Evolutionary conservation across 2,888 invertebrate genomes (phyloP).

Genomic region (Herminia tarsipennalis): DNA sequence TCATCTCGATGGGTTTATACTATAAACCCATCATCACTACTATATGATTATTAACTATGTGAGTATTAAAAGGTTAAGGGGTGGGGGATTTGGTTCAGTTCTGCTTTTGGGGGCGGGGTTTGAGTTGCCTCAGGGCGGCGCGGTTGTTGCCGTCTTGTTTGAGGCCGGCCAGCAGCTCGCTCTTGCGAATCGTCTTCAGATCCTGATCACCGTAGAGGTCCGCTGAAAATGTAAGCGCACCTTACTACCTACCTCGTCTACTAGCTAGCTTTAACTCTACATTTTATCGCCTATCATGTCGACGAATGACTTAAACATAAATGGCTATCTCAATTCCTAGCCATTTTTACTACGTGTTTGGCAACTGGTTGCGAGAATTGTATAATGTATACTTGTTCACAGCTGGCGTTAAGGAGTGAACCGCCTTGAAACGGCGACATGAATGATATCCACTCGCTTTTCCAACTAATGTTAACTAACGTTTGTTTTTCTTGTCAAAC

Average conservation of each 20-base stretch:
- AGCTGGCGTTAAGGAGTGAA: constrained; percentile 68
- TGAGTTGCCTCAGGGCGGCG: constrained; percentile 74
- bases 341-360: constrained; percentile 70
- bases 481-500: constrained; percentile 56
- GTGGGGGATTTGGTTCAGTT: constrained; percentile 68
- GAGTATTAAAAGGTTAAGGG: constrained; percentile 77
- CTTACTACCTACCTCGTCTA: constrained; percentile 79
- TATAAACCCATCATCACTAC: too few relatives aligned
- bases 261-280: constrained; percentile 59
- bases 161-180: constrained; percentile 94
- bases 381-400: constrained; percentile 73
- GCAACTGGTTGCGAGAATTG: constrained; percentile 69
- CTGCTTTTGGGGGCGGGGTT: constrained; percentile 86
- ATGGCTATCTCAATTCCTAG: constrained; percentile 67
- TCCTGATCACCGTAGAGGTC: constrained; percentile 98
- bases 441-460: constrained; percentile 75
- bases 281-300: constrained; percentile 40
- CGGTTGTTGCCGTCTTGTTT: constrained; percentile 85
- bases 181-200: constrained; percentile 97
- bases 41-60: too few relatives aligned
- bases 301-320: constrained; percentile 45
- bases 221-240: constrained; percentile 89
- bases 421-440: constrained; percentile 77
- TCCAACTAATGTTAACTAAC: constrained; percentile 65
- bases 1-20: constrained; percentile 56